phyloP scores from a whole-genome alignment of 2,113 vertebrate genomes.

The Micronisus gabar region DNA sequence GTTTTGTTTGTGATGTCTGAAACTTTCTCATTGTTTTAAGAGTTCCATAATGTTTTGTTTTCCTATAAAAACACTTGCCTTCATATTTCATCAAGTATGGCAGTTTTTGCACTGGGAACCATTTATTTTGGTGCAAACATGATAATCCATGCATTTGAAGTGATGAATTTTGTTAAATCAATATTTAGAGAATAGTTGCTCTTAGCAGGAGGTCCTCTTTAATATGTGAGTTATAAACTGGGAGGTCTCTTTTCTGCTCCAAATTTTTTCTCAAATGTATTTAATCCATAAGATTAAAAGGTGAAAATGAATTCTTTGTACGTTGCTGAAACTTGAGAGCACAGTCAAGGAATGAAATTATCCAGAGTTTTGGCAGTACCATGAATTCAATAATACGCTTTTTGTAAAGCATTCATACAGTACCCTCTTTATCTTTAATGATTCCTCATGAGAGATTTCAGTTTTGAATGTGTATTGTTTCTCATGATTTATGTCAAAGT shows the following conservation, averaged over 20 bases:
- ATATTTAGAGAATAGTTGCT: neutral
- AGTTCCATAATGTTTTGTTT: constrained; percentile 3
- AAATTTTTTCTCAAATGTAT: neutral
- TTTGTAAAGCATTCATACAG: neutral
- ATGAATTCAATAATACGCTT: neutral
- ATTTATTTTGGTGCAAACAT: constrained; percentile 16
- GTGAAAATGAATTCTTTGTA: constrained; percentile 36
- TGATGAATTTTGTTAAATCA: neutral
- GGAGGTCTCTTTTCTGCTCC: neutral
- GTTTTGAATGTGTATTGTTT: neutral
- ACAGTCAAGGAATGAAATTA: neutral
- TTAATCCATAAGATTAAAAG: constrained; percentile 37
- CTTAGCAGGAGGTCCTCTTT: neutral
- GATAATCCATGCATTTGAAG: neutral
- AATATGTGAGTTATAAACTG: constrained; percentile 3
- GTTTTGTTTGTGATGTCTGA: neutral
- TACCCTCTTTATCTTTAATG: neutral
- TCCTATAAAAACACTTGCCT: neutral
- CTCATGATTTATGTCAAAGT: rapidly evolving
- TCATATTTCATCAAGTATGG: neutral
- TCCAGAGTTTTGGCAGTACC: neutral
- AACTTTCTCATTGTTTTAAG: neutral
- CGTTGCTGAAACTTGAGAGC: neutral
- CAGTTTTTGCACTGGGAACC: neutral
- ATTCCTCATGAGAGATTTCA: neutral